Evolutionary conservation across 2,113 vertebrate species (phyloP).

Genomic region (Cyanoderma ruficeps): DNA sequence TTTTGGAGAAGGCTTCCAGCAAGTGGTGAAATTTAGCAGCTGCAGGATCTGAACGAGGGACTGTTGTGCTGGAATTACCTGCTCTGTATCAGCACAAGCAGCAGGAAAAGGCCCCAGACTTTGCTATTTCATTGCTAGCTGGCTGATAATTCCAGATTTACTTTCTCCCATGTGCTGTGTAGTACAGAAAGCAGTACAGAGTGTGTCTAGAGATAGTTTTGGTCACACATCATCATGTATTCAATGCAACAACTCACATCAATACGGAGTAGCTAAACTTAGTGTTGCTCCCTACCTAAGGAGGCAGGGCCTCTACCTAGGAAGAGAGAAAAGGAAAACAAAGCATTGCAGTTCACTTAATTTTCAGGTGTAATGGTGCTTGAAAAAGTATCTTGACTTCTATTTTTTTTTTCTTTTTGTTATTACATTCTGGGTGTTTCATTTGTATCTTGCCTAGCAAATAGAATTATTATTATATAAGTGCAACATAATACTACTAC

Average conservation of each 20-base stretch:
- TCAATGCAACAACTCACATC: neutral
- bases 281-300: neutral
- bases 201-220: neutral
- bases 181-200: neutral
- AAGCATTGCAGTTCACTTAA: neutral
- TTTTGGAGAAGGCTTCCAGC: neutral
- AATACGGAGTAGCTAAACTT: neutral
- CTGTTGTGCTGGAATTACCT: neutral
- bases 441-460: slow-evolving; percentile 26
- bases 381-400: neutral
- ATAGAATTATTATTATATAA: slow-evolving; percentile 43
- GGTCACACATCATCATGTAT: neutral
- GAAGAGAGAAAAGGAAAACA: neutral
- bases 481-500: neutral
- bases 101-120: neutral
- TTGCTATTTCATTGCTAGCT: neutral
- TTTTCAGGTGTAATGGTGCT: slow-evolving; percentile 2
- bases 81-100: neutral
- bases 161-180: neutral
- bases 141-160: neutral
- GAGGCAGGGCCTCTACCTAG: neutral
- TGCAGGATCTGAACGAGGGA: neutral
- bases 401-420: neutral
- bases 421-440: neutral
- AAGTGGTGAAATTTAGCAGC: neutral